These are phyloP conservation scores for Gambelia wislizenii DNA, from an alignment of 2,797 vertebrate species.

Conservation along the genomic window DNA sequence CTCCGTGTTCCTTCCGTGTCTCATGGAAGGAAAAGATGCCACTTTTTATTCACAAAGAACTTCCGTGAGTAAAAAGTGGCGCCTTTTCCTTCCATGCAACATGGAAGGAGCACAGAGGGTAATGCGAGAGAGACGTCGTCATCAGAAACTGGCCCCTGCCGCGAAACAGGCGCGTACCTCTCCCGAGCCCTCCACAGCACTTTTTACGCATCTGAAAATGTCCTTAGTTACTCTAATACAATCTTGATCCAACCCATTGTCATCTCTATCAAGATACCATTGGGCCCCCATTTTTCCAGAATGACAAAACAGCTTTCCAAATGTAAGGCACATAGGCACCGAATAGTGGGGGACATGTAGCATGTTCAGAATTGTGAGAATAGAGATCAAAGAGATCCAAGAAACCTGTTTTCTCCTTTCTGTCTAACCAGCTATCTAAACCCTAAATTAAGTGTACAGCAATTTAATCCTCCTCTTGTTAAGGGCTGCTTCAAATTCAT, in stretches of 20 bases:
- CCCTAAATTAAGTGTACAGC: conserved; percentile 72
- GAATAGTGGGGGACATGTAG: background rate
- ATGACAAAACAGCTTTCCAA: background rate
- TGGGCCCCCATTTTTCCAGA: background rate
- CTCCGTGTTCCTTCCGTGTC: too few species aligned
- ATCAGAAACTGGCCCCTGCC: too few species aligned
- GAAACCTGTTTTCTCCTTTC: background rate
- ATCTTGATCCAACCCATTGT: background rate
- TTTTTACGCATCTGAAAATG: too few species aligned
- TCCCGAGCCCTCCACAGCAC: too few species aligned
- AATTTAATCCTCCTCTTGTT: conserved; percentile 74
- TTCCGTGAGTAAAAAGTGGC: too few species aligned
- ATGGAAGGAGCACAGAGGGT: too few species aligned
- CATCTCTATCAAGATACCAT: background rate
- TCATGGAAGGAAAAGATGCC: too few species aligned
- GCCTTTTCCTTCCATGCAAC: too few species aligned
- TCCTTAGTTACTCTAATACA: background rate
- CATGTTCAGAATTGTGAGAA: background rate
- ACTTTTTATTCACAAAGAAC: too few species aligned
- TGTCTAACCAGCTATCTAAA: conserved; percentile 47
- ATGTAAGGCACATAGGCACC: background rate
- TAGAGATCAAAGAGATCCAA: background rate
- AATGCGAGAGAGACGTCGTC: too few species aligned
- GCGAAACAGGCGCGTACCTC: too few species aligned
- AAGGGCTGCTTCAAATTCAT: conserved; percentile 74